Base-by-base conservation (phyloP, 2,888 invertebrate genomes). In the Pandemis cinnamomeana region DNA sequence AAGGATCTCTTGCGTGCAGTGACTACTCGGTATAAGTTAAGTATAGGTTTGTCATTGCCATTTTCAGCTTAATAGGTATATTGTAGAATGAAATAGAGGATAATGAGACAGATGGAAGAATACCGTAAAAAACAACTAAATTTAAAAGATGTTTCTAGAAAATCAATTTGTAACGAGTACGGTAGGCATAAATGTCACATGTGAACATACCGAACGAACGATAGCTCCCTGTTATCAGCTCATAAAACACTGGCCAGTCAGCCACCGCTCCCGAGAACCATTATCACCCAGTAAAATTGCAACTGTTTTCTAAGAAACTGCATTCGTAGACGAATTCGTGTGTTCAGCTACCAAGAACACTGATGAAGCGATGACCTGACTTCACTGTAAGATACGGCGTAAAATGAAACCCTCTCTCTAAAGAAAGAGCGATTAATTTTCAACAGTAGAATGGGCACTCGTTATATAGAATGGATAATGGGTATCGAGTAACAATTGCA, bases 401-500 rank as follows among this genome's bases (percentile, higher is more conserved):
- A 15, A 69, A 72, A 42, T 48, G 6, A 42, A 53, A 70, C 62
- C 42, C 48, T 51, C 60, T 8, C 10, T 5, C n/a, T 27, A 10
- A 69, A 53, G 15, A 13, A 7, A 73, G n/a, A 69, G 44, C 11
- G 64, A 15, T 13, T 44, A 15, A 20, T 51, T 60, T 66, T 15
- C 3, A 64, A 46, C 20, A 10, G 62, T 41, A n/a, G n/a, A 27
- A 42, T 11, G 6, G 27, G 42, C 27, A 36, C 41, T 61, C 67
- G 53, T 68, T 36, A 55, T 55, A 69, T 72, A 15, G 64, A 60
- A 42, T 58, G 55, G 69, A 72, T 72, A 67, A 72, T 44, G 63
- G 55, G 15, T 55, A 66, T 70, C 70, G 64, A 68, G 64, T 69
- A 69, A 74, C 74, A 74, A 74, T 74, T 70, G 73, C 66, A 74